Evolutionary conservation across 2,113 vertebrate species (phyloP), one percentile per base, ranked within the genome.

Genomic region (Dolichotis patagonum): DNA sequence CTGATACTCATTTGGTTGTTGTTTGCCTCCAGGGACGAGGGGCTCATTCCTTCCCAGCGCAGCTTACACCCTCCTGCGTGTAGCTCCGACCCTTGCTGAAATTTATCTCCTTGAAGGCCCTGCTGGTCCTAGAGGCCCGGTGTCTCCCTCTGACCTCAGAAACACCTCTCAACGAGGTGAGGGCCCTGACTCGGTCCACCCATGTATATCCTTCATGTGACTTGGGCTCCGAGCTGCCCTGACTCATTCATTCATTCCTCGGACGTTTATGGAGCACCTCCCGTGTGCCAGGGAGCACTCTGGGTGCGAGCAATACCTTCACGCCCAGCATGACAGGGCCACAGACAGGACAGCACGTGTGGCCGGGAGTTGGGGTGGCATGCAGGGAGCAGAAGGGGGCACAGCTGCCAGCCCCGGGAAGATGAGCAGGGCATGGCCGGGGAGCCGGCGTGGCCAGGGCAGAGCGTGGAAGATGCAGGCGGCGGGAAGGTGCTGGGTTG

Each of bases 281-380:
- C 24, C 26, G 10, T 11, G 17, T 13, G n/a, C 80, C 49, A 52
- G 43, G 13, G 78, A 35, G 30, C 7, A 35, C n/a, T 38, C 89
- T 32, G 24, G 78, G 30, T 11, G 56, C 35, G 11, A 19, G 46
- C n/a, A 75, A 5, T 10, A 28, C 56, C 30, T 9, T 17, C 16
- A 0, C 0, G 56, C 28, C 9, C 43, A 22, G 58, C 26, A 11
- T 0, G 4, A 13, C 8, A 20, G 38, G 19, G 69, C 8, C 3
- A 20, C 19, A 71, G 69, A n/a, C 26, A 63, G 43, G 43, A 5
- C 7, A 4, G 49, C 9, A 24, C 78, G 62, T 58, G 54, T 54
- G 54, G 46, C 60, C 49, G 11, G 49, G n/a, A n/a, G 49, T 9
- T n/a, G 81, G 19, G 0, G 80, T 24, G 30, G 5, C 20, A 1